Evolutionary conservation across 2,113 vertebrate genomes (phyloP), one percentile per base, ranked within the genome.

Genomic region (Protobothrops mucrosquamatus): DNA sequence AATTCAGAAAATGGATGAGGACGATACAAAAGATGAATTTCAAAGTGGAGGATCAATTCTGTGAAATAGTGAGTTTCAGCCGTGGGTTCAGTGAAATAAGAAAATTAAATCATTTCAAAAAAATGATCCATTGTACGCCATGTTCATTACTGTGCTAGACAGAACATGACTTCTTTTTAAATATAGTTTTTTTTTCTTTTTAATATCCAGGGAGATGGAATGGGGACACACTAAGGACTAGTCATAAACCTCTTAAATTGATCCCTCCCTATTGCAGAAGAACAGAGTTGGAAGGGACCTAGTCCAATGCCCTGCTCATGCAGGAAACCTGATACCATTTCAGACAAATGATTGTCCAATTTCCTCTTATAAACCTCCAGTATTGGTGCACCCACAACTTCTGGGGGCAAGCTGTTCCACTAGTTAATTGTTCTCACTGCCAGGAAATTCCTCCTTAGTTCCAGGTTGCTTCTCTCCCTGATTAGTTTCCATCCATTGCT

Each of bases 21-120:
- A 55, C 0, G 0, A 24, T 57, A 64, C 3, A 85, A 85, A 3
- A 91, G 55, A 26, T 3, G 88, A 64, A 29, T 9, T 93, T 95
- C 94, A 96, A 96, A 15, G 24, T 12, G 1, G 23, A 52, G 39
- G 22, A 52, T 94, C 95, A 96, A 89, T 95, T 55, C 94, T 93
- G 92, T 46, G 90, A 95, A 94, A 95, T 91, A 94, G 90, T n/a
- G 46, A 92, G 64, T 95, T 95, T 94, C 94, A 95, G 95, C 39
- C 34, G 51, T 24, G 93, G 20, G 93, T 94, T 95, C 95, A 95
- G 95, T 96, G 89, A 95, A 94, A 81, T 7, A 59, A 43, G 46
- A 93, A 92, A 52, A 91, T 91, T 69, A 64, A 39, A 64, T 85
- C 85, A 0, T 6, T 14, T 89, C 92, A 94, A 95, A 95, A 95